phyloP scores from a whole-genome alignment of 2,113 vertebrate species.

The Burhinus oedicnemus region DNA sequence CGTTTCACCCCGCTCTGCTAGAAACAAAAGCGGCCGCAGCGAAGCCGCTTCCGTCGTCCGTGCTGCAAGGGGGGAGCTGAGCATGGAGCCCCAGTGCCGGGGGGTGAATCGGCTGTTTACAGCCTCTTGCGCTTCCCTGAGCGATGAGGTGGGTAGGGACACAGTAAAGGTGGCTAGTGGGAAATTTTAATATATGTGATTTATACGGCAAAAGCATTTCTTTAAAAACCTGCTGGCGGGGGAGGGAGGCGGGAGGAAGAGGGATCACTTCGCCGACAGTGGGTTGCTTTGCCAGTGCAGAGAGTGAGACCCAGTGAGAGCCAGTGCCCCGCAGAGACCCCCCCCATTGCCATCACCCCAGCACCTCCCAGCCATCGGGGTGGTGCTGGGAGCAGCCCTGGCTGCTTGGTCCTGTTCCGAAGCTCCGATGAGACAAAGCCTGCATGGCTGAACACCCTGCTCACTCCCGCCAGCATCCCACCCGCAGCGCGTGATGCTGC shows the following conservation, averaged over 20 bases:
- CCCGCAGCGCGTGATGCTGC: neutral
- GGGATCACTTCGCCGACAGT: accelerated
- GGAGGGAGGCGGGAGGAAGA: neutral
- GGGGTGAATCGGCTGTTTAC: accelerated
- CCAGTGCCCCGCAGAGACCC: no score
- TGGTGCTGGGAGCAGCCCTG: neutral
- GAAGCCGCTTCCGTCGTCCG: accelerated
- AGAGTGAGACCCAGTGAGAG: neutral
- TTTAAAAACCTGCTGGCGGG: neutral
- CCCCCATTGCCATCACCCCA: accelerated
- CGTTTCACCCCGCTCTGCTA: neutral
- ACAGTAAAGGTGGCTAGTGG: neutral
- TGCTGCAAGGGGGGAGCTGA: neutral
- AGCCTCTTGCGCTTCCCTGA: neutral
- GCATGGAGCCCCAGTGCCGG: neutral
- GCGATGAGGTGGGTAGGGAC: neutral
- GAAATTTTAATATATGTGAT: neutral
- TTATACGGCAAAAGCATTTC: neutral
- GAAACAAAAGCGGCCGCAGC: neutral
- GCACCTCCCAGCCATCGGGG: accelerated
- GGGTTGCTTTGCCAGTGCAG: neutral
- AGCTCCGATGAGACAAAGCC: neutral
- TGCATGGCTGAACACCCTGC: accelerated
- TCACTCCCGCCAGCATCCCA: neutral
- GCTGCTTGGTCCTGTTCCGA: neutral